phyloP scores from a whole-genome alignment of 2,113 vertebrate species.

The Cephalopholis sonnerati region DNA sequence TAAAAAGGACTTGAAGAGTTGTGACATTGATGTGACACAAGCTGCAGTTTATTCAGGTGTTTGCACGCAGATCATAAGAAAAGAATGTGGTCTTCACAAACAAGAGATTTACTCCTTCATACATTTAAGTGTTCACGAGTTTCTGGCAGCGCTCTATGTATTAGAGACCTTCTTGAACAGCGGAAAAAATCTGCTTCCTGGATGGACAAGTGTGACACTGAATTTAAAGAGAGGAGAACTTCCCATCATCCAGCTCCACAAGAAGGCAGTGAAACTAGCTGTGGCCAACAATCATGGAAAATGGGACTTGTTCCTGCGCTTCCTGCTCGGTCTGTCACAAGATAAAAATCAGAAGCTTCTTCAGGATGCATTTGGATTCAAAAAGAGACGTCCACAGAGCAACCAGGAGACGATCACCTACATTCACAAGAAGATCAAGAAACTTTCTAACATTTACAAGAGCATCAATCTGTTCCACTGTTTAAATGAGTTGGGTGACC shows the following conservation, averaged over 20 bases:
- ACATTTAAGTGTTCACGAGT: slow-evolving; percentile 54
- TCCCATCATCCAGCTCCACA: slow-evolving; percentile 3
- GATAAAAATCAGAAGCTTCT: slow-evolving; percentile 31
- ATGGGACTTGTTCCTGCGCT: slow-evolving; percentile 52
- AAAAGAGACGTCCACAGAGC: neutral
- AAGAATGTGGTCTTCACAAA: slow-evolving; percentile 30
- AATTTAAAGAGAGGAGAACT: neutral
- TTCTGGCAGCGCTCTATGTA: slow-evolving; percentile 55
- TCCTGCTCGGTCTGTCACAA: slow-evolving; percentile 46
- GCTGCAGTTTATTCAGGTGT: slow-evolving; percentile 45
- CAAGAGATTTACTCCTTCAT: slow-evolving; percentile 33
- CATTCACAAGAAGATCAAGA: slow-evolving; percentile 34
- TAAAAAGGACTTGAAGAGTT: neutral
- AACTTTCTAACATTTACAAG: neutral
- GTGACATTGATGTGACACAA: slow-evolving; percentile 13
- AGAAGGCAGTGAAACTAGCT: neutral
- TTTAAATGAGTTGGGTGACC: slow-evolving; percentile 48
- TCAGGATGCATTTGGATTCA: neutral
- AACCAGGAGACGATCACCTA: slow-evolving; percentile 2
- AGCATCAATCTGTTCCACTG: slow-evolving; percentile 51
- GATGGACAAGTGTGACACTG: too few relatives aligned
- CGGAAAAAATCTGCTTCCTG: neutral
- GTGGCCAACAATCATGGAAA: slow-evolving; percentile 4
- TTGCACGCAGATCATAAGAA: slow-evolving; percentile 46
- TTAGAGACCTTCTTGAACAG: slow-evolving; percentile 25